A percentile compares a stretch with the other conserved stretches of the same genome.
Evolutionary conservation across 2,113 vertebrate species (phyloP).

Genomic region (Nanger granti): DNA sequence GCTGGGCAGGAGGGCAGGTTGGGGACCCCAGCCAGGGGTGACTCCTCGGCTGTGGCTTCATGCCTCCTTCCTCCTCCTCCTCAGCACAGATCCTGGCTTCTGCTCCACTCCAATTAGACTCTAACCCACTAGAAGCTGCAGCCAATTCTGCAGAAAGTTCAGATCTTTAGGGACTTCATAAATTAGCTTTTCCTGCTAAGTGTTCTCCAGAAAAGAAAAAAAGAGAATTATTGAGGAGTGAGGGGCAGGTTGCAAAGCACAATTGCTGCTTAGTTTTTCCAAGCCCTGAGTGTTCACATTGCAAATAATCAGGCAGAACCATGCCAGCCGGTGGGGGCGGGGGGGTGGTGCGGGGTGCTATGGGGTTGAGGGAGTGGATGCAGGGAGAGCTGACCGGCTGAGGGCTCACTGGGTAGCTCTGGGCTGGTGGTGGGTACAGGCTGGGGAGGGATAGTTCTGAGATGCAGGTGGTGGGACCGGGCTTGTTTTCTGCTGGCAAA

Average conservation of each 20-base stretch:
- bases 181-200: slow-evolving; percentile 56
- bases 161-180: slow-evolving; percentile 70
- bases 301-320: neutral
- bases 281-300: neutral
- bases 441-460: neutral
- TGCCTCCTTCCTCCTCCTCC: neutral
- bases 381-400: neutral
- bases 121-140: slow-evolving; percentile 63
- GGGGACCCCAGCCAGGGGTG: neutral
- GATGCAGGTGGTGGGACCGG: neutral
- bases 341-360: too few relatives aligned
- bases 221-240: neutral
- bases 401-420: neutral
- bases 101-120: slow-evolving; percentile 67
- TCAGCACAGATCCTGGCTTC: slow-evolving; percentile 34
- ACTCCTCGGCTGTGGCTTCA: neutral
- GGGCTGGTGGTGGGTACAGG: neutral
- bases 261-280: neutral
- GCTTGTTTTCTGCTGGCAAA: neutral
- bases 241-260: neutral
- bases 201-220: slow-evolving; percentile 23
- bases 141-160: slow-evolving; percentile 72
- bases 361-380: neutral
- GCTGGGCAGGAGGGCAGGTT: neutral
- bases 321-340: too few relatives aligned